Evolutionary conservation across 2,888 invertebrate species (phyloP).

Genomic region (Drosophila ezoana): DNA sequence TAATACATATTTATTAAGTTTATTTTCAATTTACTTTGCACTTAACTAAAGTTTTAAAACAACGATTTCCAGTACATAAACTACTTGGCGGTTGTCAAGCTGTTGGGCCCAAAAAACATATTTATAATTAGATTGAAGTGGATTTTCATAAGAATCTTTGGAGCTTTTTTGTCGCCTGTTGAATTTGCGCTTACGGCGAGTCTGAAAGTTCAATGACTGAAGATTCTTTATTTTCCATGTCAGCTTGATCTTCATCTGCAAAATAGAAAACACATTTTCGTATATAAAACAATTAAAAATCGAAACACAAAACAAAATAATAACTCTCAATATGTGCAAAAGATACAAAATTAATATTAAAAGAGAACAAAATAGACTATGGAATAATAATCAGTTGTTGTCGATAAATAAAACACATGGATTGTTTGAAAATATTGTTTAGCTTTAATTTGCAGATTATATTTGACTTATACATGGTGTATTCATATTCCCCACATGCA

Average conservation of each 20-base stretch:
- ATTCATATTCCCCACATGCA: slow-evolving; percentile 34
- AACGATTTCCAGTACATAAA: slow-evolving; percentile 10
- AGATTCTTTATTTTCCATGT: slow-evolving; percentile 54
- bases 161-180: slow-evolving; percentile 28
- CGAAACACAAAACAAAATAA: slow-evolving; percentile 16
- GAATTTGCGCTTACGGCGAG: slow-evolving; percentile 41
- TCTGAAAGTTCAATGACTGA: slow-evolving; percentile 68
- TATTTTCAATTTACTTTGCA: slow-evolving; percentile 24
- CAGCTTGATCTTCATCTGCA: slow-evolving; percentile 43
- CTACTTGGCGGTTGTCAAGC: slow-evolving; percentile 17
- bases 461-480: slow-evolving; percentile 36
- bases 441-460: slow-evolving; percentile 53
- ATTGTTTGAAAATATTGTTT: slow-evolving; percentile 44
- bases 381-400: slow-evolving; percentile 1
- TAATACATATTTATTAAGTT: slow-evolving; percentile 23
- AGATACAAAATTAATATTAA: slow-evolving; percentile 17
- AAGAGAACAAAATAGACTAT: background rate
- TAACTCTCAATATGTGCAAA: slow-evolving; percentile 32
- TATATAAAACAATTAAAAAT: slow-evolving; percentile 37
- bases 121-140: slow-evolving; percentile 14
- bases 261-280: slow-evolving; percentile 32
- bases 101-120: slow-evolving; percentile 10
- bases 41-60: slow-evolving; percentile 12
- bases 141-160: slow-evolving; percentile 47
- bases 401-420: slow-evolving; percentile 50